phyloP scores from a whole-genome alignment of 1,140 invertebrate species.

The Manduca sexta region DNA sequence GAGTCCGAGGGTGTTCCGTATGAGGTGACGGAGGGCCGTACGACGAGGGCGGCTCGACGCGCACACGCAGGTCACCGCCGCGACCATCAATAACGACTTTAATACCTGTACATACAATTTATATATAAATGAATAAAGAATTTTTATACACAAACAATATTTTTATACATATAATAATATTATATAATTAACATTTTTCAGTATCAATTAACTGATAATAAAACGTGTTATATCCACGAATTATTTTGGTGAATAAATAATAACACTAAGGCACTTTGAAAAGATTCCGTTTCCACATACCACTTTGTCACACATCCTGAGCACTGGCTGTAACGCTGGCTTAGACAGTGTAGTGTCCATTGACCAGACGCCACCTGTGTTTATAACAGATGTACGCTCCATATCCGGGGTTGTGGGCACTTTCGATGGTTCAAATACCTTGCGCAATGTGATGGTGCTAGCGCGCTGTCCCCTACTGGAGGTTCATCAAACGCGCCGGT shows the following conservation, averaged over 20 bases:
- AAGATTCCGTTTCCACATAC: slow-evolving; percentile 30
- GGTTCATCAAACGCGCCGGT: slow-evolving; percentile 13
- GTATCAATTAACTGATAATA: no score
- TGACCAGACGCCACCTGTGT: slow-evolving; percentile 49
- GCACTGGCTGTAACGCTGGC: slow-evolving; percentile 37
- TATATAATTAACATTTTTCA: no score
- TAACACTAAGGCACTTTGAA: not conserved
- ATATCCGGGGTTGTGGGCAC: slow-evolving; percentile 61
- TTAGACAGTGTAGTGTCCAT: slow-evolving; percentile 58
- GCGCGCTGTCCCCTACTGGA: slow-evolving; percentile 39
- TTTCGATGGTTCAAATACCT: slow-evolving; percentile 61
- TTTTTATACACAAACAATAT: not conserved
- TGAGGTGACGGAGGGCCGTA: no score
- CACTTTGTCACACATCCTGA: slow-evolving; percentile 61
- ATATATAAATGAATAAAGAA: not conserved
- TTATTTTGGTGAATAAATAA: no score
- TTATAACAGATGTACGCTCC: slow-evolving; percentile 63
- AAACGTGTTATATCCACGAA: no score
- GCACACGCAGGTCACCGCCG: slow-evolving; percentile 42
- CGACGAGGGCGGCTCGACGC: no score
- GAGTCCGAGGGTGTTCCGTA: no score
- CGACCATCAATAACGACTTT: slow-evolving; percentile 49
- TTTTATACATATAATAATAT: no score
- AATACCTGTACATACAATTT: slow-evolving; percentile 51
- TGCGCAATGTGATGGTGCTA: slow-evolving; percentile 59